A percentile compares a stretch with the other conserved stretches of the same genome.
Evolutionary conservation across 2,797 vertebrate species (phyloP).

Genomic region (Pogonophryne albipinna): DNA sequence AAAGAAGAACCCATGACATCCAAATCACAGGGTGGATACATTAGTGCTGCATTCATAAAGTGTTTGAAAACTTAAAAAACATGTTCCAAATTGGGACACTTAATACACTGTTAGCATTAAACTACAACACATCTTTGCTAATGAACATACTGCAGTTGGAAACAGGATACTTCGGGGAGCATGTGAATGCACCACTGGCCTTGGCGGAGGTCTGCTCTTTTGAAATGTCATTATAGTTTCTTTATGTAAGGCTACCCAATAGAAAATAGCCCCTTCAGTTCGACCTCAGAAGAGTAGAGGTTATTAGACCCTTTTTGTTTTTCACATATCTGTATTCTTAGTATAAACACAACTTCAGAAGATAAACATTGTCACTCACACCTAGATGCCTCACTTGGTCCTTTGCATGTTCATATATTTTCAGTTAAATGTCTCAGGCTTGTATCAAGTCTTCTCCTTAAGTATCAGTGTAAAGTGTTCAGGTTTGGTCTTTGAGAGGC

Average conservation of each 20-base stretch:
- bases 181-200: too few species aligned
- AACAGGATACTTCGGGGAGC: too few species aligned
- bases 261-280: conserved; percentile 50
- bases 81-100: too few species aligned
- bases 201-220: too few species aligned
- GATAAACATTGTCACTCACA: conserved; percentile 72
- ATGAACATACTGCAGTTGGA: too few species aligned
- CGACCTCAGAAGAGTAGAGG: conserved; percentile 38
- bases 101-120: too few species aligned
- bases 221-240: neutral
- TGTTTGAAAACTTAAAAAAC: too few species aligned
- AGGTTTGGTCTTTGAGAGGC: conserved; percentile 81
- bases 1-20: too few species aligned
- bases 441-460: conserved; percentile 49
- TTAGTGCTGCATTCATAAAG: too few species aligned
- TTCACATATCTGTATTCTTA: conserved; percentile 68
- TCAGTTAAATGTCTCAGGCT: conserved; percentile 53
- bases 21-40: too few species aligned
- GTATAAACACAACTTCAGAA: conserved; percentile 65
- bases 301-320: conserved; percentile 42
- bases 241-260: conserved; percentile 32
- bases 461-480: conserved; percentile 76
- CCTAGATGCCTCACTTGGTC: conserved; percentile 81
- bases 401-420: conserved; percentile 70
- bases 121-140: too few species aligned